Percentiles rank a stretch among this genome's conserved stretches.
Conservation (phyloP, 2,888 invertebrate genomes). For the Minunthozetes semirufus region DNA sequence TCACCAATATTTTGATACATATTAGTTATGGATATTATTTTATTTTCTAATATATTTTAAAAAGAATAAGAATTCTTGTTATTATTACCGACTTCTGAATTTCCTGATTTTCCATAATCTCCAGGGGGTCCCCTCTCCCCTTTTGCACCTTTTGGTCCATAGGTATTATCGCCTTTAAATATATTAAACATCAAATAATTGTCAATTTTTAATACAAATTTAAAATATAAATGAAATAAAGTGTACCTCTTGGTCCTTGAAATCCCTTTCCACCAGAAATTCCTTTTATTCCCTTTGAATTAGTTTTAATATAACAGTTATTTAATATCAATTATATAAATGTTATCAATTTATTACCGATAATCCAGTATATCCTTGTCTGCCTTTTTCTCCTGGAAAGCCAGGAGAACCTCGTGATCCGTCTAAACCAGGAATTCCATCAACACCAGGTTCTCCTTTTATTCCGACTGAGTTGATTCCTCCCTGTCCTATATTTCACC, state of each 20-base stretch:
- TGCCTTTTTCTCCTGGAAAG: constrained; percentile 55
- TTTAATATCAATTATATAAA: background rate
- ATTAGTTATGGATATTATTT: too few relatives aligned
- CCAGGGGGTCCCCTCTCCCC: constrained; percentile 39
- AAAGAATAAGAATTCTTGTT: too few relatives aligned
- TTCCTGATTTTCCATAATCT: constrained; percentile 52
- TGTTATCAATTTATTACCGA: constrained; percentile 21
- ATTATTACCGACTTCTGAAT: constrained; percentile 40
- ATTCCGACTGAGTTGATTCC: constrained; percentile 45
- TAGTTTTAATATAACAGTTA: too few relatives aligned
- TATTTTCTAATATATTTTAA: too few relatives aligned
- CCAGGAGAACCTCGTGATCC: constrained; percentile 48
- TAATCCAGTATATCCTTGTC: constrained; percentile 56
- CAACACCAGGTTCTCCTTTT: constrained; percentile 45
- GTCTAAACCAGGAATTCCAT: constrained; percentile 13
- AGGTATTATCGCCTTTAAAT: constrained; percentile 44
- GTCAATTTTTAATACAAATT: too few relatives aligned
- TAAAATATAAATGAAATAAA: too few relatives aligned
- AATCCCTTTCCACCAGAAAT: constrained; percentile 65
- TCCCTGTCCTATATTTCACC: constrained; percentile 45
- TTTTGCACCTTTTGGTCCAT: constrained; percentile 55
- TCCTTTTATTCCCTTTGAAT: constrained; percentile 53
- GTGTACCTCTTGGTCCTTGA: constrained; percentile 56
- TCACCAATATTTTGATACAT: too few relatives aligned
- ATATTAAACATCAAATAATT: too few relatives aligned